Evolutionary conservation across 2,113 vertebrate species (phyloP).

Genomic region (Spheniscus mendiculus): DNA sequence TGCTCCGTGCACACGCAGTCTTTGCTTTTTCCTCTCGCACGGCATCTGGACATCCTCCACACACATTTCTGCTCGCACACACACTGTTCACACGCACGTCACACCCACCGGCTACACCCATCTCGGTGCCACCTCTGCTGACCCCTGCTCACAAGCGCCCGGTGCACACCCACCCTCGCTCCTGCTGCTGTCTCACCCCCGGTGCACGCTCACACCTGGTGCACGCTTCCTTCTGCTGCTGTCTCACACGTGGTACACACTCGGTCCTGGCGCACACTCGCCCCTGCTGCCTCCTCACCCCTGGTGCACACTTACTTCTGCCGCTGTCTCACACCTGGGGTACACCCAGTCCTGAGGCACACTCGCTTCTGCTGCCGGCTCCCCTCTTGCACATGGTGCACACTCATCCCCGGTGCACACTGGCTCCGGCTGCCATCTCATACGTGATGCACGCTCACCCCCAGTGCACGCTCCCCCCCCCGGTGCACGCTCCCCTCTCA

Average conservation of each 20-base stretch:
- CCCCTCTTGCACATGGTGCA: not conserved
- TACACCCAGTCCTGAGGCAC: not conserved
- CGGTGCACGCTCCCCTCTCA: no score
- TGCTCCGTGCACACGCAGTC: fast-evolving
- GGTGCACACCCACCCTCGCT: not conserved
- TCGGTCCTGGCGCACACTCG: not conserved
- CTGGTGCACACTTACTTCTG: not conserved
- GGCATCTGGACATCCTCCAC: fast-evolving
- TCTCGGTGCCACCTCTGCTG: not conserved
- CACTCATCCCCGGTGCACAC: fast-evolving
- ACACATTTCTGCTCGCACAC: not conserved
- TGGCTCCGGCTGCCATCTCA: not conserved
- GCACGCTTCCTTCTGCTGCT: not conserved
- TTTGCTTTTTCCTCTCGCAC: not conserved
- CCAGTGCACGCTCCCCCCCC: not conserved
- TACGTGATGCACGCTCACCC: fast-evolving
- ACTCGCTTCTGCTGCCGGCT: not conserved
- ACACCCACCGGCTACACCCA: not conserved
- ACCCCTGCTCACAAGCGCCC: not conserved
- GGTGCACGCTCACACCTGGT: fast-evolving
- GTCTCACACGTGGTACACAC: not conserved
- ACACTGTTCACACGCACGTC: fast-evolving
- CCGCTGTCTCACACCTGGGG: not conserved
- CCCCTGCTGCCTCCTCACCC: not conserved
- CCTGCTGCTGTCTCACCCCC: not conserved